Evolutionary conservation across 2,797 vertebrate genomes (phyloP), one percentile per base, ranked within the genome.

Genomic region (Typhlichthys subterraneus): DNA sequence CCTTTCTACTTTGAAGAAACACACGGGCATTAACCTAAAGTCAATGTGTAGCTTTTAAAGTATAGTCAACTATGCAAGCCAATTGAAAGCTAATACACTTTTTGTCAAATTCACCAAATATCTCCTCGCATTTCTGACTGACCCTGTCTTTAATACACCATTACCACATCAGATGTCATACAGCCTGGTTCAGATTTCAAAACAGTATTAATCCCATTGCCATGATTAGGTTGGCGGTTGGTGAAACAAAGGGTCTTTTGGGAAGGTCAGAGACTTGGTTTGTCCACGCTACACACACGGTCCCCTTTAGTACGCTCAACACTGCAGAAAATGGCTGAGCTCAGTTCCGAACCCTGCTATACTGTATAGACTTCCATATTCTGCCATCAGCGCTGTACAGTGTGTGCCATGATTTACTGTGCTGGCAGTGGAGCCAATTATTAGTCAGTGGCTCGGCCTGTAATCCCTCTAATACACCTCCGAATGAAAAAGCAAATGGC

Each of bases 351-450:
- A 1, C 17, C 29, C 45, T 45, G 31, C 58, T 46, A 5, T 45
- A 23, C 23, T 23, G 17, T 45, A 69, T 49, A 69, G 12, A 54
- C 60, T 53, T 67, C 38, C 42, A 70, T 62, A 76, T 75, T 85
- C 69, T 77, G 71, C 61, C 61, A 70, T 78, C 57, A 68, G 67
- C 72, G 64, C 66, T 12, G n/a, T 14, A 53, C 17, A n/a, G 78
- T 80, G 63, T 79, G 80, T 72, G 66, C 65, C 61, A 53, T 72
- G 70, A 80, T 86, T 82, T 76, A 80, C 67, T 70, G 45, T 2
- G 29, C 61, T 85, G 83, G 78, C 78, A 31, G 4, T 23, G 50
- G 50, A 79, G 70, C 80, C 63, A 62, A 10, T 53, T 68, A 79
- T 81, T 72, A 73, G 80, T 85, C 75, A 81, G 12, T 53, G 8